Conservation (phyloP, 2,888 invertebrate genomes). For the Halictus quadricinctus region DNA sequence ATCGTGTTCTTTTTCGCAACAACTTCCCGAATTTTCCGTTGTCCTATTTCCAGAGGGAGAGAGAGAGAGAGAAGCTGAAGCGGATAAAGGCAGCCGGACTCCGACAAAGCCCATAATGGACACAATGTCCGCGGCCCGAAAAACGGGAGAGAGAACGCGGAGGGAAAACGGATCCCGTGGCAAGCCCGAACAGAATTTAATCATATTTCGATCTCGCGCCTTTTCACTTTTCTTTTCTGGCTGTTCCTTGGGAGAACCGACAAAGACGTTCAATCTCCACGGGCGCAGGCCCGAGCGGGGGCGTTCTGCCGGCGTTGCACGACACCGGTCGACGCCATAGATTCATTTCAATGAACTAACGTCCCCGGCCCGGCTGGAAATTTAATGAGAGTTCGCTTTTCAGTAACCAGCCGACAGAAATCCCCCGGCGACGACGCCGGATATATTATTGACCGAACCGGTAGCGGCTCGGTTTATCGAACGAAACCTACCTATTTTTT, state of each 20-base stretch:
- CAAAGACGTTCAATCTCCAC: constrained; percentile 32
- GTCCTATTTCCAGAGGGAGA: constrained; percentile 29
- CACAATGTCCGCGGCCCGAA: constrained; percentile 31
- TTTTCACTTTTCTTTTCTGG: constrained; percentile 22
- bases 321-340: constrained; percentile 63
- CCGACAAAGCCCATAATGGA: constrained; percentile 39
- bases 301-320: constrained; percentile 8
- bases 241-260: constrained; percentile 10
- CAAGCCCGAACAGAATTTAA: constrained; percentile 50
- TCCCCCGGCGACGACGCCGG: constrained; percentile 42
- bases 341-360: constrained; percentile 76
- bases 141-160: constrained; percentile 13
- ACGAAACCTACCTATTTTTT: constrained; percentile 42
- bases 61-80: neutral
- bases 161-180: constrained; percentile 17
- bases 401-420: constrained; percentile 54
- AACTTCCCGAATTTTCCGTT: neutral
- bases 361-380: constrained; percentile 70
- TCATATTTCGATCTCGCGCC: constrained; percentile 57
- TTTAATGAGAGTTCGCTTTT: constrained; percentile 79
- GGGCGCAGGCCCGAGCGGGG: neutral
- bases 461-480: neutral
- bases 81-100: constrained; percentile 31
- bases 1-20: neutral
- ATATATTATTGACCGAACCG: constrained; percentile 66